Evolutionary conservation across 2,888 invertebrate genomes (phyloP), one percentile per base, ranked within the genome.

Genomic region (Drosophila emarginata): DNA sequence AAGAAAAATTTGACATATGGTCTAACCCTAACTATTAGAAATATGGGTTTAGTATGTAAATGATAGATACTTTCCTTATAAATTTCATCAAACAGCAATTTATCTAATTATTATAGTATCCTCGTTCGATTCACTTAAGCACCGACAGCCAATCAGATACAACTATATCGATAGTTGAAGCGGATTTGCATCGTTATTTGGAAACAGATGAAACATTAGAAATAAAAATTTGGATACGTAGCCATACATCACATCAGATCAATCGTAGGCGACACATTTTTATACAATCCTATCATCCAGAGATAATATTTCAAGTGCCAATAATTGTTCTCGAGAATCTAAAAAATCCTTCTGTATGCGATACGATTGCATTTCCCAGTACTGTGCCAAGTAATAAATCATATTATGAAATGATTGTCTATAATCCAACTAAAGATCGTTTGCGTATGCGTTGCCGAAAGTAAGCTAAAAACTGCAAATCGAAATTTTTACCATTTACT

Each of bases 271-370:
- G 90, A 4, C 75, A 82, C 61, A 68, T 90, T 26, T 80, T 67
- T 9, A 69, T 90, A 9, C 74, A 82, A 23, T 77, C 80, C 3
- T 80, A 77, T 51, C 90, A 90, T 73, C 90, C 90, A 2, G 89
- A 86, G 56, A 83, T 89, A 11, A 82, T 70, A 9, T 86, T 88
- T 21, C 73, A 89, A 72, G 78, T 90, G 51, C 90, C 90, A n/a
- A 89, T 90, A 9, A 78, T 90, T 37, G 80, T 81, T 0, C 1
- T 73, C 23, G 14, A 61, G 0, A 28, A 62, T 2, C 14, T 74
- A 5, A 52, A n/a, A 0, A 66, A 57, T 0, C 66, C 74, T 1
- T 68, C 67, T 0, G 28, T 77, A 1, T 63, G 73, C 4, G 67
- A 79, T 0, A 4, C 40, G 0, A 61, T 89, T 12, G 54, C 14